phyloP scores from a whole-genome alignment of 2,113 vertebrate species.

The Rhegmatorhina hoffmannsi region DNA sequence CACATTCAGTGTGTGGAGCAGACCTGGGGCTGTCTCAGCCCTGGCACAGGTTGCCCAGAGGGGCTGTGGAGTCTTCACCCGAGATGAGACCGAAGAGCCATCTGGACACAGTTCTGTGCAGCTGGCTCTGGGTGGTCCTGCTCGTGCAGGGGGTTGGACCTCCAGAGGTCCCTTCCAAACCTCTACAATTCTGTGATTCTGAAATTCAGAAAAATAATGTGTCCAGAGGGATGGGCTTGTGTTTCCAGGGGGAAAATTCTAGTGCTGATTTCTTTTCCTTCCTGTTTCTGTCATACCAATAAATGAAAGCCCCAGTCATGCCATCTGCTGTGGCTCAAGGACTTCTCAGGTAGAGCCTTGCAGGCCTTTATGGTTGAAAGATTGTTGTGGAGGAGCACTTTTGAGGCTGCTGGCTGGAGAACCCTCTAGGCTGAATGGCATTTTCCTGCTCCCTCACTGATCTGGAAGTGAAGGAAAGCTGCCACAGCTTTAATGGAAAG shows the following conservation, averaged over 20 bases:
- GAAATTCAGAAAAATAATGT: not conserved
- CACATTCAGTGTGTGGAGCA: not conserved
- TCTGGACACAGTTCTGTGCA: not conserved
- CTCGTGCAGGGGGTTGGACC: not conserved
- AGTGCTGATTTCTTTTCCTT: not conserved
- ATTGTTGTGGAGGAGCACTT: slow-evolving; percentile 8
- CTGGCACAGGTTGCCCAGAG: not conserved
- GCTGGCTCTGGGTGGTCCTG: not conserved
- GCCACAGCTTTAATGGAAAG: slow-evolving; percentile 33
- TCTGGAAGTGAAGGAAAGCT: slow-evolving; percentile 38
- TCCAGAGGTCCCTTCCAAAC: not conserved
- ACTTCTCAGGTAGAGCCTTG: not conserved
- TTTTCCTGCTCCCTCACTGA: slow-evolving; percentile 33
- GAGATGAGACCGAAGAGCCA: not conserved
- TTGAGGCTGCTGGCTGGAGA: slow-evolving; percentile 31
- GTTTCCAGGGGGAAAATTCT: not conserved
- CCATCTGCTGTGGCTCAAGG: slow-evolving; percentile 4
- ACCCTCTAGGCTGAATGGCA: not conserved
- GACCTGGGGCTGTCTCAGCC: not conserved
- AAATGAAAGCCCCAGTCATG: not conserved
- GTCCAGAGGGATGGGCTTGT: not conserved
- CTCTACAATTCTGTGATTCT: not conserved
- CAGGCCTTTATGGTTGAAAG: not conserved
- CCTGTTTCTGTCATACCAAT: not conserved
- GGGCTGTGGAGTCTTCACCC: not conserved